Evolutionary conservation across 2,888 invertebrate genomes (phyloP).

Genomic region (Ischnura elegans): DNA sequence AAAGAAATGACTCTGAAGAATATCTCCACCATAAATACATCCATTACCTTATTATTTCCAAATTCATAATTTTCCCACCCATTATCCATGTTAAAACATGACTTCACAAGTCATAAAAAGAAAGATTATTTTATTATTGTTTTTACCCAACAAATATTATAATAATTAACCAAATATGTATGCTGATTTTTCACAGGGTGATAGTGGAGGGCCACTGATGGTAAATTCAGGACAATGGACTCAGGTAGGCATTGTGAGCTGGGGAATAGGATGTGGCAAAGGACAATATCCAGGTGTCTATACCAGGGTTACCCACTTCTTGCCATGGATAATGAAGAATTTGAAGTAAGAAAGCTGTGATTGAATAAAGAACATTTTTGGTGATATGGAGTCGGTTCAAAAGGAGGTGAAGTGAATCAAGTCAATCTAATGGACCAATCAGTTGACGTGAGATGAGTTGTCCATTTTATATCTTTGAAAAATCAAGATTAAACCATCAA

Average conservation of each 20-base stretch:
- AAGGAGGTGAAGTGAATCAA: slow-evolving; percentile 59
- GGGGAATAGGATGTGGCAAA: slow-evolving; percentile 95
- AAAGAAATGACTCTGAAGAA: too few species aligned
- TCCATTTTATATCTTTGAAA: slow-evolving; percentile 31
- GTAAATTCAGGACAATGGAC: slow-evolving; percentile 88
- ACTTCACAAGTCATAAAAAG: too few species aligned
- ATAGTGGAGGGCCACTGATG: slow-evolving; percentile 94
- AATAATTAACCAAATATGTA: neutral
- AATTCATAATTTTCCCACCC: too few species aligned
- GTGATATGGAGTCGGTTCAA: slow-evolving; percentile 45
- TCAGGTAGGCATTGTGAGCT: slow-evolving; percentile 93
- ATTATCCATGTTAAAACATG: too few species aligned
- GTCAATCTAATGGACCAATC: slow-evolving; percentile 50
- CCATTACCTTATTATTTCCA: too few species aligned
- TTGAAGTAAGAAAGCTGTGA: slow-evolving; percentile 80
- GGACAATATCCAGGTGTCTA: slow-evolving; percentile 95
- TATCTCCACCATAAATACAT: too few species aligned
- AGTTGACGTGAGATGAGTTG: slow-evolving; percentile 28
- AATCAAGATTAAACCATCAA: slow-evolving; percentile 47
- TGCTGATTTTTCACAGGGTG: slow-evolving; percentile 82
- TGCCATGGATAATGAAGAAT: slow-evolving; percentile 93
- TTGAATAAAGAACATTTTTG: slow-evolving; percentile 43
- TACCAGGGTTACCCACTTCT: slow-evolving; percentile 89
- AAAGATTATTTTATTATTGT: too few species aligned
- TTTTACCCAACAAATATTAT: neutral